Evolutionary conservation across 2,888 invertebrate genomes (phyloP), one percentile per base, ranked within the genome.

Genomic region (Lasioglossum leucozonium): DNA sequence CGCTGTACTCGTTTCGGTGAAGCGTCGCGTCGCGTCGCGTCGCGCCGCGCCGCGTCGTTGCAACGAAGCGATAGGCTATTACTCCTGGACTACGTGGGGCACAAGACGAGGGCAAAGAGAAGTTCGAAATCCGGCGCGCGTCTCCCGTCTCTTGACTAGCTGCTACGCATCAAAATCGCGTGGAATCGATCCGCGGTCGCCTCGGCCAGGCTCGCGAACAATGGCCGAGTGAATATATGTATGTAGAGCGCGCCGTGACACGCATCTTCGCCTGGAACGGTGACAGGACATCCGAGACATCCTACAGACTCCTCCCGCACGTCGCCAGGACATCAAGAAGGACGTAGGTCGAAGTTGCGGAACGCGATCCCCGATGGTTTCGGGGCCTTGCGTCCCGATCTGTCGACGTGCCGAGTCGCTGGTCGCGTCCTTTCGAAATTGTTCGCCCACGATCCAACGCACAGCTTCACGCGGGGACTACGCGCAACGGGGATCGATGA

Each of bases 111-210:
- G 76, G 77, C 69, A 51, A 77, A 69, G 78, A 67, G 74, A 72
- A 79, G 62, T 55, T 79, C 26, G 71, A 77, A 81, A 77, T 77
- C 69, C n/a, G 37, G 73, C 77, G 73, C 65, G 73, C 83, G 74
- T 65, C 77, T 71, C 79, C 79, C 83, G 74, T 65, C 77, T 71
- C 79, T 81, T 72, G 81, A 78, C 78, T 75, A 77, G 79, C 72
- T 74, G 58, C 80, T 69, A 72, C 75, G 79, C 75, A 74, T 84
- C 80, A 72, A 87, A 90, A 79, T 87, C 82, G 58, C 82, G 73
- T 34, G 65, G 79, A 77, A 88, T 89, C 85, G 90, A 87, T 90
- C 82, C 69, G 55, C 75, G 34, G 78, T 67, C 44, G 26, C 40
- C 79, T 67, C 73, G 71, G 71, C 67, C 62, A 77, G 73, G 71